Evolutionary conservation across 2,888 invertebrate genomes (phyloP), one percentile per base, ranked within the genome.

Genomic region (Lasioglossum zephyrum): DNA sequence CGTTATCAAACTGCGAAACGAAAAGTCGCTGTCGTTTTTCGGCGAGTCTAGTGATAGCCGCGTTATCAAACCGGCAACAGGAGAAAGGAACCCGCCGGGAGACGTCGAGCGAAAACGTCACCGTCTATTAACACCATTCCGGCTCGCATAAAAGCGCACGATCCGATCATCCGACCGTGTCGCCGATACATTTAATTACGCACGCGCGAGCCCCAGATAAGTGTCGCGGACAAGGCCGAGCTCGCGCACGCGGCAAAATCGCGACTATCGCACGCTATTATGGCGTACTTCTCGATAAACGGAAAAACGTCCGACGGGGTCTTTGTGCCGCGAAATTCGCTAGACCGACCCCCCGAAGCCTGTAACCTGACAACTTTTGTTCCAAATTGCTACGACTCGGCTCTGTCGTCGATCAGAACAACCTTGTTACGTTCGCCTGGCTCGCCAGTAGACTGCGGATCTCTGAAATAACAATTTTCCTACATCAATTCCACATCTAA

Each of bases 171-270:
- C 86, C 84, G 89, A 90, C 81, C 84, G 87, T 90, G 91, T 86
- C 87, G 90, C 81, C 89, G 89, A 92, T 88, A 84, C 86, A 89
- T 89, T 88, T 87, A 92, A 91, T 92, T 88, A 89, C 90, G 82
- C 87, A 82, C 88, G 82, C 82, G 79, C 82, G 82, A 77, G 77
- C 80, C 79, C 53, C 72, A 82, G 86, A 87, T 87, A 86, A 86
- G 82, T 87, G 86, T 77, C 78, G 73, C 74, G 73, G 74, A 79
- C 79, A 73, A 11, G 47, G 31, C 26, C 57, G 69, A 11, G 31
- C 77, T 77, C 36, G 77, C 79, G 86, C 81, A 73, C 66, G 66
- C 66, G 66, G 66, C 31, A 66, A 8, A 66, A 66, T 31, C 66
- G 70, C 44, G 70, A 60, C 77, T 82, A 82, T 80, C 85, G 73